Percentiles rank a stretch among this genome's conserved stretches.
Evolutionary conservation across 2,797 vertebrate genomes (phyloP).

Genomic region (Petrocephalus sullivani): DNA sequence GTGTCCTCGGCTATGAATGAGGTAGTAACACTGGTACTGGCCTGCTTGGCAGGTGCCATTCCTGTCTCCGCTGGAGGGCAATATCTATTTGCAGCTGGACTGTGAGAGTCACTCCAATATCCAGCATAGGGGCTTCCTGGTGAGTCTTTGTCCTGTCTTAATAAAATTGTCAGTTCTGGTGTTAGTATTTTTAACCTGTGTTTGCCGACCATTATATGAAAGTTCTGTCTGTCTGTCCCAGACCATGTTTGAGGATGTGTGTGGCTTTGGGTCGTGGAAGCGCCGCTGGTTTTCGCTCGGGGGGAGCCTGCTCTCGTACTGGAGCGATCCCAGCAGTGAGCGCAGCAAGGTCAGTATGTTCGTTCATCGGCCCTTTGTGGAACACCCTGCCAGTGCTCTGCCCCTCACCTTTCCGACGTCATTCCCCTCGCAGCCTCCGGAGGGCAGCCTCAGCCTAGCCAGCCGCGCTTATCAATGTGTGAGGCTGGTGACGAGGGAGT

Average conservation of each 20-base stretch:
- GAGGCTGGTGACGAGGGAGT: slow-evolving; percentile 58
- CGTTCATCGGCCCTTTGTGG: not conserved
- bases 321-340: slow-evolving; percentile 68
- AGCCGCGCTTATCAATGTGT: slow-evolving; percentile 51
- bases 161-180: not conserved
- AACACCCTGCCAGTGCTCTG: not conserved
- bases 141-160: slow-evolving; percentile 36
- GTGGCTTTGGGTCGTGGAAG: slow-evolving; percentile 68
- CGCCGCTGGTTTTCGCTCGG: slow-evolving; percentile 63
- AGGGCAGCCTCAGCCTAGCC: slow-evolving; percentile 59
- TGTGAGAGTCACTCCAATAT: slow-evolving; percentile 60
- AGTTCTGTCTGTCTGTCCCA: slow-evolving; percentile 25
- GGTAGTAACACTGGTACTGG: not conserved
- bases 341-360: slow-evolving; percentile 55
- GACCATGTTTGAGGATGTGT: slow-evolving; percentile 71
- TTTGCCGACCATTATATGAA: not conserved
- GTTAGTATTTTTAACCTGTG: not conserved
- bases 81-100: slow-evolving; percentile 62
- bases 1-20: not conserved
- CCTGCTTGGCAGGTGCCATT: slow-evolving; percentile 63
- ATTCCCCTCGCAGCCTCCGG: slow-evolving; percentile 51
- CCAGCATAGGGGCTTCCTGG: slow-evolving; percentile 70
- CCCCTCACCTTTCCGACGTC: not conserved
- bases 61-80: slow-evolving; percentile 73
- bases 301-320: slow-evolving; percentile 54